These are phyloP conservation scores for Leptinotarsa peninsularis DNA, from an alignment of 2,888 invertebrate species.

Conservation along the genomic window DNA sequence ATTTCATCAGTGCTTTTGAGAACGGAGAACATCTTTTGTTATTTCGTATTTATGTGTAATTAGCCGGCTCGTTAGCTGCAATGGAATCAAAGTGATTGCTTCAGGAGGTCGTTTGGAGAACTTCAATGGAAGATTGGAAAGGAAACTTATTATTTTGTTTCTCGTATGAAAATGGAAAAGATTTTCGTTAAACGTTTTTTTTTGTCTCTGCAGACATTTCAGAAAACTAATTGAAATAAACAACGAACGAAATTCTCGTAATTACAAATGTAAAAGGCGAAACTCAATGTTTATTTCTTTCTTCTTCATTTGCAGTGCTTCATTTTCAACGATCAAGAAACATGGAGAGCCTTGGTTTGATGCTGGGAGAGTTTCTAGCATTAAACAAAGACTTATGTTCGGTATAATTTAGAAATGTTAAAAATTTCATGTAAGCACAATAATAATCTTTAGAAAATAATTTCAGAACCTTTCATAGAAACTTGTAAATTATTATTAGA, in stretches of 20 bases:
- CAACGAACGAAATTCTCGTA: background rate
- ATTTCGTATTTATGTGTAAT: constrained; percentile 12
- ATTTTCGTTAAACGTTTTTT: background rate
- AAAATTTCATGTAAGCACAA: too few species aligned
- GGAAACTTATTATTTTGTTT: constrained; percentile 7
- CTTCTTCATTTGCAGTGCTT: too few species aligned
- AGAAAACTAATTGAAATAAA: background rate
- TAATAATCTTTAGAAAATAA: too few species aligned
- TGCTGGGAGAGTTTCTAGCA: too few species aligned
- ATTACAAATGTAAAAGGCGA: background rate
- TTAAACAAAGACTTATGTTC: too few species aligned
- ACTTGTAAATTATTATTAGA: too few species aligned
- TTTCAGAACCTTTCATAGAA: too few species aligned
- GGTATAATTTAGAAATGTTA: too few species aligned
- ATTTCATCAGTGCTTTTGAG: background rate
- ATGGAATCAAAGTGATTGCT: constrained; percentile 5
- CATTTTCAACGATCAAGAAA: too few species aligned
- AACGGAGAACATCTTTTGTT: background rate
- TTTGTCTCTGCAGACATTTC: background rate
- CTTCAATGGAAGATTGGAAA: constrained; percentile 12
- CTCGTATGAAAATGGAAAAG: constrained; percentile 9
- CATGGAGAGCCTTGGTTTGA: too few species aligned
- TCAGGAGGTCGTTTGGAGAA: background rate
- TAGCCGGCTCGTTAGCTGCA: constrained; percentile 6
- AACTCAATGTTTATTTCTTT: too few species aligned